Base-by-base conservation (phyloP, 2,113 vertebrate species). In the Raja brachyura region DNA sequence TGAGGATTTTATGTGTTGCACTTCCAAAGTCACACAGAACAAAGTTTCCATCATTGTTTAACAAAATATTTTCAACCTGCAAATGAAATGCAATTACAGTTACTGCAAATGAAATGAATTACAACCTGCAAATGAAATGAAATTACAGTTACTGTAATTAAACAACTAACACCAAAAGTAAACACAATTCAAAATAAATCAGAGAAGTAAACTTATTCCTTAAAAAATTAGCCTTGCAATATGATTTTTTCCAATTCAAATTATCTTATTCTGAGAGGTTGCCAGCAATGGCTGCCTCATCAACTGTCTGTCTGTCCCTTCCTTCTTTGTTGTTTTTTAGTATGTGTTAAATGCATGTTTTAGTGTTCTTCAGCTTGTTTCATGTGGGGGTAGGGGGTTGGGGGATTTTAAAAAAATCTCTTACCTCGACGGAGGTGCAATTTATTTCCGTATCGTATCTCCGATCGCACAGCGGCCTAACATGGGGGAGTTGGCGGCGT, bases 11-110 rank as follows among this genome's bases (percentile, higher is more conserved):
- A 96, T 99, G 98, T 81, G 98, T 99, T 93, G 98, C 97, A 94
- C 99, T 99, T 94, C 99, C 99, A 4, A 99, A 99, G 94, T 99
- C 99, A 94, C 99, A 99, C 93, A 99, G 97, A 76, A 99, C 99
- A 3, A 99, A 99, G 95, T 97, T 97, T 56, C 98, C 98, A 8
- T 96, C 95, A 93, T 99, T 98, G 16, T 98, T 99, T 93, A 99
- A 96, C 93, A 99, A 96, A 93, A 99, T 97, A 94, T 99, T 99
- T 95, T 99, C 99, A 93, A 99, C 98, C 98, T 99, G 95, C 86
- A 94, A 93, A 94, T 95, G 90, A 94, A 33, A 83, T 7, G 31
- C 93, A 77, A 83, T 61, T 74, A 56, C 13, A 63, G 90, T 70
- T 75, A 79, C 33, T 63, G 39, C 13, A 56, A n/a, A 94, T 95